These are phyloP conservation scores for Leptonema lineaticorne DNA, from an alignment of 1,140 invertebrate genomes.

Conservation along the genomic window DNA sequence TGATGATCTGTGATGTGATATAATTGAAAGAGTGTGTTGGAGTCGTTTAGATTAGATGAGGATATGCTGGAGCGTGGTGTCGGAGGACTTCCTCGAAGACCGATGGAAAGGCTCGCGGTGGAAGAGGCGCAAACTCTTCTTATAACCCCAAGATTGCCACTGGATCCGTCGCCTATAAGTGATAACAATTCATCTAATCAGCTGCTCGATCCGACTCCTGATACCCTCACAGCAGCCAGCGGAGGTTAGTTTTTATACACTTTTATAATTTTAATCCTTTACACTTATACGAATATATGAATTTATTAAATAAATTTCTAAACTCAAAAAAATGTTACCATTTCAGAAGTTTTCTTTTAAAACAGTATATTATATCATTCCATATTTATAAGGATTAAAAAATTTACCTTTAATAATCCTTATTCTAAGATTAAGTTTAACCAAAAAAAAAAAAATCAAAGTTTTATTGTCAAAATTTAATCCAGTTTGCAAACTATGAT, in stretches of 20 bases:
- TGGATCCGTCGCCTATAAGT: constrained; percentile 34
- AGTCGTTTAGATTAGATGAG: constrained; percentile 11
- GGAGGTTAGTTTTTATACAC: constrained; percentile 36
- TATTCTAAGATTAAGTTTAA: too few relatives aligned
- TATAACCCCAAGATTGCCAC: constrained; percentile 10
- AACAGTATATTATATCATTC: too few relatives aligned
- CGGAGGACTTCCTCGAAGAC: constrained; percentile 30
- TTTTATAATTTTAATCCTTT: background rate
- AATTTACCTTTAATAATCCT: too few relatives aligned
- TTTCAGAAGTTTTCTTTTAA: too few relatives aligned
- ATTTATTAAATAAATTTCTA: too few relatives aligned
- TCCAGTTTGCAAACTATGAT: too few relatives aligned
- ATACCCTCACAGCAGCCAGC: constrained; percentile 36
- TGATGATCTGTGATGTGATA: background rate
- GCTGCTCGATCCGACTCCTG: constrained; percentile 36
- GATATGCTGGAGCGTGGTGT: constrained; percentile 37
- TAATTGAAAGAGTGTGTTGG: background rate
- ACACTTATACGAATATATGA: background rate
- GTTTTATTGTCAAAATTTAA: too few relatives aligned
- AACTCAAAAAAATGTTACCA: too few relatives aligned
- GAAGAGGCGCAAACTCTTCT: constrained; percentile 39
- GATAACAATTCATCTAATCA: constrained; percentile 35
- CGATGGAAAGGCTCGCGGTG: constrained; percentile 38
- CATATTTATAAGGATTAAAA: too few relatives aligned
- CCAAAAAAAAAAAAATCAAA: too few relatives aligned